Percentiles rank a stretch among this genome's conserved stretches.
These are phyloP conservation scores for Sarcophaga variegata DNA, from an alignment of 2,888 invertebrate genomes.

Conservation along the genomic window DNA sequence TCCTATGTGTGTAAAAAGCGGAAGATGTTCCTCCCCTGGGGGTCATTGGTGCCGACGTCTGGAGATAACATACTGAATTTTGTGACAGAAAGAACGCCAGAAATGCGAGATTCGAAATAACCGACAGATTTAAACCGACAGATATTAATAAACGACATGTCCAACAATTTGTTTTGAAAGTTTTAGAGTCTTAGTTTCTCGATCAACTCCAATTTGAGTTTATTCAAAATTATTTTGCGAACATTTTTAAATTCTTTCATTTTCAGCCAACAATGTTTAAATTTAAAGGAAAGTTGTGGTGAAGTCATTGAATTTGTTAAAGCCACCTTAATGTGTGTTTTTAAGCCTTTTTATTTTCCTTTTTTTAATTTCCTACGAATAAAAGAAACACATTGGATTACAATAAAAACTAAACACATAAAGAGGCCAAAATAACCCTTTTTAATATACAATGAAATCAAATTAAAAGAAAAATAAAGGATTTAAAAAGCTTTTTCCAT, in stretches of 20 bases:
- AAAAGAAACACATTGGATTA: slow-evolving; percentile 42
- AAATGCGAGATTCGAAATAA: too few species aligned
- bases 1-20: too few species aligned
- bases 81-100: too few species aligned
- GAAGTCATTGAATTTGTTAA: slow-evolving; percentile 57
- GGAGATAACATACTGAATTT: too few species aligned
- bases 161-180: too few species aligned
- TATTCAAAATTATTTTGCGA: too few species aligned
- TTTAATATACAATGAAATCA: slow-evolving; percentile 12
- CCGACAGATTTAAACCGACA: too few species aligned
- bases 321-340: slow-evolving; percentile 35
- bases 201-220: too few species aligned
- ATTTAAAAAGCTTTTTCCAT: background rate
- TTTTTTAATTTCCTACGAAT: background rate
- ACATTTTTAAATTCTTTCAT: background rate
- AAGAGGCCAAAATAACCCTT: slow-evolving; percentile 15
- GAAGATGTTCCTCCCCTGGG: too few species aligned
- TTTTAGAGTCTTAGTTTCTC: too few species aligned
- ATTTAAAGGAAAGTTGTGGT: slow-evolving; percentile 24
- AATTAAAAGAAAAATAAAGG: background rate
- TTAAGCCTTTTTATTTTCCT: slow-evolving; percentile 22
- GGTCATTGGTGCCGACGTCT: too few species aligned
- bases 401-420: slow-evolving; percentile 21
- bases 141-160: too few species aligned
- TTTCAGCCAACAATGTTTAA: background rate